Conservation (phyloP, 2,113 vertebrate genomes). For the Eulemur rufifrons region DNA sequence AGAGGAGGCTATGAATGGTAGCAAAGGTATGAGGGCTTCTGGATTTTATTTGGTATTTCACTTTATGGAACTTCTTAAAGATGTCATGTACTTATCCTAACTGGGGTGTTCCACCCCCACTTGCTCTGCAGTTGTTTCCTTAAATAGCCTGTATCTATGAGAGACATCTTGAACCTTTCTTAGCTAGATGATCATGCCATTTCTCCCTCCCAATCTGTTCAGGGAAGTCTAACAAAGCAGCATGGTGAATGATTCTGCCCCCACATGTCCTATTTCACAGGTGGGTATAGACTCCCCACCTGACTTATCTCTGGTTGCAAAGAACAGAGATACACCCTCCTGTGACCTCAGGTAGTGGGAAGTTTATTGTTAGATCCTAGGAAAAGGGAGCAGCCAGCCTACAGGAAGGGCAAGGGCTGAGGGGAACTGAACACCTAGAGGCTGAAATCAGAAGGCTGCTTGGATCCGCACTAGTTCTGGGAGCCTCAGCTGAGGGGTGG, state of each 20-base stretch:
- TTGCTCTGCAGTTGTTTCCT: neutral
- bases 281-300: neutral
- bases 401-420: neutral
- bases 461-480: neutral
- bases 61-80: neutral
- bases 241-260: neutral
- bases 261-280: neutral
- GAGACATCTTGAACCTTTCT: neutral
- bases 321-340: neutral
- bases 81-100: too few species aligned
- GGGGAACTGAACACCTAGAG: neutral
- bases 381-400: neutral
- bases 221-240: neutral
- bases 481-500: neutral
- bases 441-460: neutral
- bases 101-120: fast-evolving
- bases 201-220: neutral
- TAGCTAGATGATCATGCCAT: fast-evolving
- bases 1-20: neutral
- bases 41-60: neutral
- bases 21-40: neutral
- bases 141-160: neutral
- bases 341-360: neutral
- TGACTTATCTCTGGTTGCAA: neutral
- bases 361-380: neutral